phyloP scores from a whole-genome alignment of 23 tunicate genomes.

The Trididemnum clinides region DNA sequence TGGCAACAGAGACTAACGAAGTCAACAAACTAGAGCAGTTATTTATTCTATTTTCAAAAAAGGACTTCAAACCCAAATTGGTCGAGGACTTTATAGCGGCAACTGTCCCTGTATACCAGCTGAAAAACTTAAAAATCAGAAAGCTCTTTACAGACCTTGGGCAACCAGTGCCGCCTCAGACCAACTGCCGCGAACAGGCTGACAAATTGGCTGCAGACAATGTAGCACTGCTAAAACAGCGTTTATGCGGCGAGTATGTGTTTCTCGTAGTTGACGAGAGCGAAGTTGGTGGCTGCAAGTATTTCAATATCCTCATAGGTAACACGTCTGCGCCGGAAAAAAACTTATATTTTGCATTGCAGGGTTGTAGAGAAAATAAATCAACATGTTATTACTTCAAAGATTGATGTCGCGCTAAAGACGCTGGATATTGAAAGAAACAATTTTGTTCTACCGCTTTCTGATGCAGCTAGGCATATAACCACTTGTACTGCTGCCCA shows the following conservation, averaged over 20 bases:
- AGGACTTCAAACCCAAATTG: slow-evolving; percentile 1
- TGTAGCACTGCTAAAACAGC: not conserved
- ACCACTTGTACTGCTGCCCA: not conserved
- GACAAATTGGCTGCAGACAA: too few relatives aligned
- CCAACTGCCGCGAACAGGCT: too few relatives aligned
- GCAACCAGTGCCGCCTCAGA: too few relatives aligned
- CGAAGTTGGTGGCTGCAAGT: not conserved
- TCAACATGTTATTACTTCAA: not conserved
- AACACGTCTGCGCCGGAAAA: not conserved
- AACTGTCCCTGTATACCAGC: slow-evolving; percentile 18
- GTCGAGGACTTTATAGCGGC: slow-evolving; percentile 20
- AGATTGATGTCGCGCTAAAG: too few relatives aligned
- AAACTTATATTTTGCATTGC: not conserved
- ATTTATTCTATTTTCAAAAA: too few relatives aligned
- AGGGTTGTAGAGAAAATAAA: not conserved
- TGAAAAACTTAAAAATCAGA: slow-evolving; percentile 11
- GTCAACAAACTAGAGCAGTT: too few relatives aligned
- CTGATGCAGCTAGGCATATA: not conserved
- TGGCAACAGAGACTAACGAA: too few relatives aligned
- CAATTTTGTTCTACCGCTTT: too few relatives aligned
- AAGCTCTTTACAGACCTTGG: slow-evolving; percentile 38
- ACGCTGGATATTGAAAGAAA: too few relatives aligned
- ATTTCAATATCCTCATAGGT: not conserved
- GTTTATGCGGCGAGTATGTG: not conserved
- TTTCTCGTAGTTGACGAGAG: not conserved